Conservation (phyloP, 2,888 invertebrate species). For the Gastracanthus pulcherrimus region DNA sequence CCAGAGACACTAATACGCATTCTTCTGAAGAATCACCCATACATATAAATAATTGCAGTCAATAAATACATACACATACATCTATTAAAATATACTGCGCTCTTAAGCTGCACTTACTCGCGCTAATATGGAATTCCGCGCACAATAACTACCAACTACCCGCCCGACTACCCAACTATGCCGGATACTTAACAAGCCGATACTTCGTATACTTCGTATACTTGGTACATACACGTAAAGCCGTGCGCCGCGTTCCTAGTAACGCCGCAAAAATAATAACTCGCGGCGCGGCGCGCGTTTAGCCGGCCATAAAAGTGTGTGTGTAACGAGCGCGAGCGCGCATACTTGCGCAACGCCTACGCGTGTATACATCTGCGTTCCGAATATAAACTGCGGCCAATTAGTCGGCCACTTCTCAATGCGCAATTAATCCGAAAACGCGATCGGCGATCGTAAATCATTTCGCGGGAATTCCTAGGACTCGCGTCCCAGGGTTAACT, state of each 20-base stretch:
- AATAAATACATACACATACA: neutral
- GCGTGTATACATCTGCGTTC: neutral
- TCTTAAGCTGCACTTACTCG: neutral
- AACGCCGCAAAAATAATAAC: conserved; percentile 26
- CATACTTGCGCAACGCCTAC: conserved; percentile 4
- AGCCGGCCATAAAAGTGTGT: neutral
- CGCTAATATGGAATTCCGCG: neutral
- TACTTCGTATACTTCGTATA: too few species aligned
- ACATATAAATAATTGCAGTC: neutral
- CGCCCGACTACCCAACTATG: neutral
- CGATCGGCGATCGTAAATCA: conserved; percentile 27
- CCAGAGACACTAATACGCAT: too few species aligned
- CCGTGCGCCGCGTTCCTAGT: neutral
- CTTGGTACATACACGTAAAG: neutral
- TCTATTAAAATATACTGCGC: neutral
- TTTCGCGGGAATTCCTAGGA: neutral
- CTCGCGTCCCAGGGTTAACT: neutral
- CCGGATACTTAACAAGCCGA: neutral
- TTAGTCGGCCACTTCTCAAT: conserved; percentile 3
- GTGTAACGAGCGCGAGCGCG: neutral
- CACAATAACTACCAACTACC: neutral
- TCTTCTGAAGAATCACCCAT: too few species aligned
- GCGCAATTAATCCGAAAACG: conserved; percentile 34
- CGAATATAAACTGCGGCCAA: conserved; percentile 19
- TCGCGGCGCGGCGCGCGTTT: neutral